These are phyloP conservation scores for Gobiocypris rarus DNA, from an alignment of 2,113 vertebrate genomes.

Conservation along the genomic window DNA sequence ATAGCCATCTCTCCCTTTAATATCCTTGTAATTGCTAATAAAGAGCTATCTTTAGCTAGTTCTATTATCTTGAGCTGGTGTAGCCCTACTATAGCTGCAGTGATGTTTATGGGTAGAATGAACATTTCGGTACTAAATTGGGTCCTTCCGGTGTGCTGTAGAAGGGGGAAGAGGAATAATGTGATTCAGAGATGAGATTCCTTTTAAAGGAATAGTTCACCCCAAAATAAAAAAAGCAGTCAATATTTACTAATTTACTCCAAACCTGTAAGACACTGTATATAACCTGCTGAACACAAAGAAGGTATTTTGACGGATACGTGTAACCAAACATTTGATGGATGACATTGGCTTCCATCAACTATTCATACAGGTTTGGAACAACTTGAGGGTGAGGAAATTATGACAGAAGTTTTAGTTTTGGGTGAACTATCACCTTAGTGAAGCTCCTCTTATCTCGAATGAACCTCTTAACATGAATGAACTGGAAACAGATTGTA, in stretches of 20 bases:
- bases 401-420: no score
- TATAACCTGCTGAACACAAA: no score
- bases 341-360: no score
- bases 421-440: neutral
- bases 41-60: constrained; percentile 29
- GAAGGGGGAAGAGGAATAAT: neutral
- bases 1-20: neutral
- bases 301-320: no score
- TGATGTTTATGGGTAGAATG: constrained; percentile 5
- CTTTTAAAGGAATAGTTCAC: neutral
- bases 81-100: neutral
- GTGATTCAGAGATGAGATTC: neutral
- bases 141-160: neutral
- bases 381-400: no score
- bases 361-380: neutral
- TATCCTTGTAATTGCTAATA: constrained; percentile 21
- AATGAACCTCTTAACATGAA: no score
- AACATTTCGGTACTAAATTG: constrained; percentile 2
- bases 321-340: no score
- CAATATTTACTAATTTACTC: no score
- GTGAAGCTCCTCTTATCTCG: neutral
- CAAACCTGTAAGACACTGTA: no score
- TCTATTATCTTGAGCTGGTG: constrained; percentile 18
- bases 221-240: no score
- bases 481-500: neutral